Evolutionary conservation across 2,113 vertebrate species (phyloP), one percentile per base, ranked within the genome.

Genomic region (Tragelaphus buxtoni): DNA sequence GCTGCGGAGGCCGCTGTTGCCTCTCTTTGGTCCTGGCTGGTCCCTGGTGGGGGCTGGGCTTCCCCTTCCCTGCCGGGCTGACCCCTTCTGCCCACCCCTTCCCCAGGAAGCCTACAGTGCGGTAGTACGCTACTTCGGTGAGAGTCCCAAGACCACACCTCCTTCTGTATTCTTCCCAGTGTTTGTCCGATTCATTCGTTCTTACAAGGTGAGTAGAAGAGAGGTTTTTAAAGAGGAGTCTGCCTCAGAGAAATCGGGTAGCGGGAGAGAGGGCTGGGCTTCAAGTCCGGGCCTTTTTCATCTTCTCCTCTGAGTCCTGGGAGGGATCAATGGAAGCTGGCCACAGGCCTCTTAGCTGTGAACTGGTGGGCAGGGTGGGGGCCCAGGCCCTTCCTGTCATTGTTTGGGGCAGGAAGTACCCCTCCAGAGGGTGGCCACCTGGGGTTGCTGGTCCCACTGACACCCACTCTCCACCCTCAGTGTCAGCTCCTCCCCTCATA

Each of bases 101-200:
- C 94, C 85, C 87, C 98, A 99, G 99, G 99, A 99, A 93, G 99
- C 99, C 97, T 99, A 99, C 96, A 99, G 99, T 98, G 99, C 99
- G 1, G 99, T 99, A 96, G 99, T 99, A 95, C 99, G 99, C 97
- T 99, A 99, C 98, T 99, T 99, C 0, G 99, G 99, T 0, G 99
- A 99, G 98, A 99, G 99, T 94, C 98, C 99, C 97, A 99, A 99
- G 99, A 99, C 99, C 0, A 99, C 99, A 39, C 99, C 99, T 3
- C 99, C 99, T 1, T 99, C 99, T 0, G 99, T 99, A 47, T 99
- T 99, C 99, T 99, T 99, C 99, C 99, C 99, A 0, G 99, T 99
- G 91, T 99, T 99, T 72, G 99, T 99, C 86, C 99, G 99, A 20
- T 99, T 99, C 98, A 99, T 99, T 98, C 99, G 98, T 98, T 99